Evolutionary conservation across 1,140 invertebrate genomes (phyloP).

Genomic region (Asobara japonica): DNA sequence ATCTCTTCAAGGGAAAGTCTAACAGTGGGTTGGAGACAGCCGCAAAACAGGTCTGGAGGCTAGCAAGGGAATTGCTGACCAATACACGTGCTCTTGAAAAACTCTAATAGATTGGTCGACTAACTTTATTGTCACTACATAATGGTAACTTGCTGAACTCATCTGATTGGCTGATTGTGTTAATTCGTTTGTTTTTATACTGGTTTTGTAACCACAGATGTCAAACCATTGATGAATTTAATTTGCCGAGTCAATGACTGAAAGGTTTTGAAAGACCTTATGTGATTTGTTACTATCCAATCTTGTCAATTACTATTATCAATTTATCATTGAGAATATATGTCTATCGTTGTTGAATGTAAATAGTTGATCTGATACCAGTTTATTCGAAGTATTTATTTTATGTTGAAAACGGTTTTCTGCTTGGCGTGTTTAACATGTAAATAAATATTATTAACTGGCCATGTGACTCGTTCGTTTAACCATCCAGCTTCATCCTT

Average conservation of each 20-base stretch:
- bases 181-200: neutral
- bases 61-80: constrained; percentile 88
- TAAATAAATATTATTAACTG: constrained; percentile 7
- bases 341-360: constrained; percentile 36
- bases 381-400: constrained; percentile 50
- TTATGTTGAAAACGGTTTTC: constrained; percentile 34
- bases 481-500: neutral
- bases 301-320: constrained; percentile 9
- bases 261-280: neutral
- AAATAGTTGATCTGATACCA: constrained; percentile 45
- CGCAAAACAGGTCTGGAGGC: constrained; percentile 90
- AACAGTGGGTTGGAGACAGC: constrained; percentile 87
- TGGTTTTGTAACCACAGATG: neutral
- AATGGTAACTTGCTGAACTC: neutral
- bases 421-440: neutral
- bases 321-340: neutral
- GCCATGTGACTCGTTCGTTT: neutral
- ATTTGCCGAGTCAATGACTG: neutral
- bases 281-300: constrained; percentile 32
- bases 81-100: constrained; percentile 90
- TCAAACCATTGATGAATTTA: neutral
- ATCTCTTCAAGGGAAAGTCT: constrained; percentile 90
- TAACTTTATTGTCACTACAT: neutral
- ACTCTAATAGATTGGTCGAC: constrained; percentile 68
- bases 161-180: neutral